Base-by-base conservation (phyloP, 2,888 invertebrate species). In the Bellardia pandia region DNA sequence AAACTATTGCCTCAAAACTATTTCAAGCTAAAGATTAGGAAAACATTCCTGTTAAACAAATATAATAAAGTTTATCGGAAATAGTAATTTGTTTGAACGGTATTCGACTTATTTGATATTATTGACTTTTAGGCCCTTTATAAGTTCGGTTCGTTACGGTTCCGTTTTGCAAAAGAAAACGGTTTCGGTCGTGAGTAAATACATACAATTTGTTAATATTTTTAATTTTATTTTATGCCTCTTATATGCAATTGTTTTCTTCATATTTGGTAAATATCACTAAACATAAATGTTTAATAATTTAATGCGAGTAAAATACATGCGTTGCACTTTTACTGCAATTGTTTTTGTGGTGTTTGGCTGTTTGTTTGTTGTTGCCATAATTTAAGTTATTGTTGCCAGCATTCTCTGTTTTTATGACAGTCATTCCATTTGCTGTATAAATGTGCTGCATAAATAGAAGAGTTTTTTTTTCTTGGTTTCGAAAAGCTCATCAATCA, bases 401-500 rank as follows among this genome's bases (percentile, higher is more conserved):
- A 40, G 11, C 53, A 72, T 64, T 64, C 53, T 64, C 6, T 56
- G 64, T 33, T 83, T 78, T 83, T 66, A 86, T 76, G 74, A 45
- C 74, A 58, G 71, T 71, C 79, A 64, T 80, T 79, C 64, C 8
- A 30, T 30, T 11, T 2, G 16, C 58, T 30, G 23, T 58, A 69
- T 60, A 45, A 80, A 74, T 66, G 30, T 80, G 64, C 62, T 30
- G 71, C 79, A 72, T 71, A 80, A 80, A 80, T 81, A 56, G 5
- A 64, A 40, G 33, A 30, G 42, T 9, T n/a, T 16, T 51, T 58
- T 86, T 71, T 79, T 80, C 62, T 86, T 66, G 60, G 75, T 69
- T 86, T 87, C 68, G 56, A 68, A 84, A 72, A 77, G 84, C 80
- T 87, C 84, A 87, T 87, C 86, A 87, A 87, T 87, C 86, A 86